Evolutionary conservation across 1,140 invertebrate species (phyloP).

Genomic region (Hyposmocoma kahamanoa): DNA sequence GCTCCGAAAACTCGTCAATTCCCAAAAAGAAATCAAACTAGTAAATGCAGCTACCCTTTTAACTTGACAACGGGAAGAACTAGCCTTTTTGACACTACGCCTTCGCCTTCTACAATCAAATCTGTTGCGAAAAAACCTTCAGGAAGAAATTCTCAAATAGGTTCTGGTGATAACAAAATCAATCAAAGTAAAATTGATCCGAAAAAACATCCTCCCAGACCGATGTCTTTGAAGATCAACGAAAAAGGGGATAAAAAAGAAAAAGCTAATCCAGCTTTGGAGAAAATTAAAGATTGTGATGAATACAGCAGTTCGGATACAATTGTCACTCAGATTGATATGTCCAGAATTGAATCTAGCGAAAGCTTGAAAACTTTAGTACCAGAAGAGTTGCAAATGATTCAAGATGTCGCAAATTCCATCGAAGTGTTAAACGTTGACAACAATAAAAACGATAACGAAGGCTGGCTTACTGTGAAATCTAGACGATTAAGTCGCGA

Average conservation of each 20-base stretch:
- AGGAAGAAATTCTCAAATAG: slow-evolving; percentile 36
- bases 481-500: slow-evolving; percentile 72
- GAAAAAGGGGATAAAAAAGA: slow-evolving; percentile 46
- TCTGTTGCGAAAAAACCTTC: slow-evolving; percentile 34
- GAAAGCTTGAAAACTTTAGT: slow-evolving; percentile 70
- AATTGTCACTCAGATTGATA: slow-evolving; percentile 67
- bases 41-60: slow-evolving; percentile 70
- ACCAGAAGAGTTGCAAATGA: slow-evolving; percentile 54
- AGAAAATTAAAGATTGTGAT: slow-evolving; percentile 47
- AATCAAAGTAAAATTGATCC: slow-evolving; percentile 31
- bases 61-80: slow-evolving; percentile 67
- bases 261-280: slow-evolving; percentile 27
- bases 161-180: slow-evolving; percentile 42
- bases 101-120: slow-evolving; percentile 28
- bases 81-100: slow-evolving; percentile 53
- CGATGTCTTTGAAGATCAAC: slow-evolving; percentile 42
- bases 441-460: slow-evolving; percentile 69
- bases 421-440: slow-evolving; percentile 71
- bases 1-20: slow-evolving; percentile 36
- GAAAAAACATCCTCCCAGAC: slow-evolving; percentile 44
- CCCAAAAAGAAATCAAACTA: slow-evolving; percentile 46
- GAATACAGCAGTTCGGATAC: slow-evolving; percentile 73
- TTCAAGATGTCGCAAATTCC: slow-evolving; percentile 76
- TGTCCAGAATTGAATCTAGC: slow-evolving; percentile 64
- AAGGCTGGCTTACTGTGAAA: slow-evolving; percentile 81